Conservation (phyloP, 2,113 vertebrate species). For the Halcyon senegalensis region DNA sequence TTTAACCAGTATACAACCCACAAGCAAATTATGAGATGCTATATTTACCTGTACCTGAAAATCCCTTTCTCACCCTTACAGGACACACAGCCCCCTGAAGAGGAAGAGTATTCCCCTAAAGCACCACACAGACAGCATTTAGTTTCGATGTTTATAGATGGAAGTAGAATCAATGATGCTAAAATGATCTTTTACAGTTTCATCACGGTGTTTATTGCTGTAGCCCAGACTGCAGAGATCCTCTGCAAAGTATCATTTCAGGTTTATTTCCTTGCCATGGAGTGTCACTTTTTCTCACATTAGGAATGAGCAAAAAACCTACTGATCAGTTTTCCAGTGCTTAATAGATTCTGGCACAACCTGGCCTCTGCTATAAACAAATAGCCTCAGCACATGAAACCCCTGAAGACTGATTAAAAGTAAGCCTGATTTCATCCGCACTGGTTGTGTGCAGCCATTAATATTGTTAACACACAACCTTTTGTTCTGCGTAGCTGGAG, state of each 20-base stretch:
- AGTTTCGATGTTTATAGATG: not conserved
- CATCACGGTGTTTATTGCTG: not conserved
- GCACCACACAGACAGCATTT: not conserved
- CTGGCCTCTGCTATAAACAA: conserved; percentile 43
- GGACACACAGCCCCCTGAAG: not conserved
- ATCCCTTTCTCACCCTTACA: not conserved
- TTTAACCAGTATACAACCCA: not conserved
- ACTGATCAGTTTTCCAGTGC: conserved; percentile 7
- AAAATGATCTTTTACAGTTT: conserved; percentile 5
- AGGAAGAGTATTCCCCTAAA: not conserved
- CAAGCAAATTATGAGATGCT: not conserved
- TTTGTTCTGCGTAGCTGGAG: conserved; percentile 53
- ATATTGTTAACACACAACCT: conserved; percentile 61
- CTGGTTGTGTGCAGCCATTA: not conserved
- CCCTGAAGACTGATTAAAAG: conserved; percentile 59
- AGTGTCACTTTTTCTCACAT: not conserved
- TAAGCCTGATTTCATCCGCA: conserved; percentile 56
- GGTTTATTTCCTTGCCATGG: not conserved
- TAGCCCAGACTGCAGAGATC: not conserved
- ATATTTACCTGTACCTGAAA: not conserved
- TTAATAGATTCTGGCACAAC: conserved; percentile 49
- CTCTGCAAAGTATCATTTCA: not conserved
- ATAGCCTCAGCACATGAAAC: conserved; percentile 8
- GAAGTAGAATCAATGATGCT: not conserved
- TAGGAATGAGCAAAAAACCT: not conserved